phyloP scores from a whole-genome alignment of 2,888 invertebrate species.

The Morinoia aosen region DNA sequence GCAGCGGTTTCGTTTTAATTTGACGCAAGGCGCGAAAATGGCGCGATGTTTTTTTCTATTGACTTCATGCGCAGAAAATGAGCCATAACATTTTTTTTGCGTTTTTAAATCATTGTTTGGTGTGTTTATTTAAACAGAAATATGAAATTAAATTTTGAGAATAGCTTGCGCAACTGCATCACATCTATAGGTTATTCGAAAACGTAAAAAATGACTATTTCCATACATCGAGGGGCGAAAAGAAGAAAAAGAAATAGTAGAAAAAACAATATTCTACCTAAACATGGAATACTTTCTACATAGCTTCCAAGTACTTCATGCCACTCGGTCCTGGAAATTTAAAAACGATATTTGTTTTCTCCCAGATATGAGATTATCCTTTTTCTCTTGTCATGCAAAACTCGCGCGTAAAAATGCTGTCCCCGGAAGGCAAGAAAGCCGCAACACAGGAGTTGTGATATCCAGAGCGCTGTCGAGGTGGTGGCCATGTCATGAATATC shows the following conservation, averaged over 20 bases:
- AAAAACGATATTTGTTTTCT: background rate
- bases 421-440: background rate
- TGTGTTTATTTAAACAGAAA: background rate
- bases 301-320: background rate
- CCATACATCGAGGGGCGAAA: background rate
- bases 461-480: background rate
- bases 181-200: background rate
- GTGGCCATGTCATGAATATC: slow-evolving; percentile 32
- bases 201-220: background rate
- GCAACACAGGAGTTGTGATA: background rate
- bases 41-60: background rate
- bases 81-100: background rate
- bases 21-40: background rate
- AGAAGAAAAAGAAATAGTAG: background rate
- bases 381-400: background rate
- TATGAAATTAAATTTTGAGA: background rate
- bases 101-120: background rate
- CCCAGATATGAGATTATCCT: background rate
- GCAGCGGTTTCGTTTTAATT: background rate
- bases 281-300: background rate
- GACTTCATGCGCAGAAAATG: background rate
- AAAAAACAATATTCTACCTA: background rate
- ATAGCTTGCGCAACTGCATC: background rate
- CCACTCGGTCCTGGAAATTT: background rate
- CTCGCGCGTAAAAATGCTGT: background rate